Conservation (phyloP, 2,888 invertebrate genomes). For the Protodeltote pygarga region DNA sequence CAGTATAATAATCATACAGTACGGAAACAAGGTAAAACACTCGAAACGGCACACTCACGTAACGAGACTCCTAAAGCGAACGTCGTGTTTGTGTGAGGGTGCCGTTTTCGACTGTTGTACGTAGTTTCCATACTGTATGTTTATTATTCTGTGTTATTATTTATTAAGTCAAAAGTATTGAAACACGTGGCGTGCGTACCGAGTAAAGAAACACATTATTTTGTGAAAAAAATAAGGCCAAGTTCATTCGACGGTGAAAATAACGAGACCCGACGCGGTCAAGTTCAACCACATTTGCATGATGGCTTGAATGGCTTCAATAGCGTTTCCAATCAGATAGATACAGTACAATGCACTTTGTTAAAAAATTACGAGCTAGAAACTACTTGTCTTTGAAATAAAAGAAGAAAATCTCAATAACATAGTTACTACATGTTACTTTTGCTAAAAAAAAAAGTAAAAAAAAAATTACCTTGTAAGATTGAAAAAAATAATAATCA, state of each 20-base stretch:
- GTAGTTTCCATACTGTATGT: too few relatives aligned
- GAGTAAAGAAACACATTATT: slow-evolving; percentile 11
- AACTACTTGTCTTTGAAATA: neutral
- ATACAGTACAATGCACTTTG: neutral
- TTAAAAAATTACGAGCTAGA: slow-evolving; percentile 3
- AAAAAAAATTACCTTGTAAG: neutral
- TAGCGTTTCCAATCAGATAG: slow-evolving; percentile 10
- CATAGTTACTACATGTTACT: too few relatives aligned
- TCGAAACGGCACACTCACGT: too few relatives aligned
- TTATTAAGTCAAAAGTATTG: neutral
- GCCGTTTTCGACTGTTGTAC: too few relatives aligned
- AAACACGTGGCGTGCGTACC: slow-evolving; percentile 7
- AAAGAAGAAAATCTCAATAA: too few relatives aligned
- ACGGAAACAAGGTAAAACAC: too few relatives aligned
- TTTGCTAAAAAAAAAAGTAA: too few relatives aligned
- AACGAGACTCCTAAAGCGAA: too few relatives aligned
- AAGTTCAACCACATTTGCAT: slow-evolving; percentile 35
- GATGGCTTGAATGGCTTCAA: neutral
- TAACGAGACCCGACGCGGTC: slow-evolving; percentile 17
- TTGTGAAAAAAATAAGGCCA: slow-evolving; percentile 19
- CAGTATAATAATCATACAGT: too few relatives aligned
- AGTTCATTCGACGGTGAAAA: slow-evolving; percentile 13
- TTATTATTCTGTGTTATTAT: too few relatives aligned
- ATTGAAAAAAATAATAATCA: too few relatives aligned
- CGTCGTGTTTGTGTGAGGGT: too few relatives aligned